Evolutionary conservation across 2,888 invertebrate genomes (phyloP).

Genomic region (Anaspis maculata): DNA sequence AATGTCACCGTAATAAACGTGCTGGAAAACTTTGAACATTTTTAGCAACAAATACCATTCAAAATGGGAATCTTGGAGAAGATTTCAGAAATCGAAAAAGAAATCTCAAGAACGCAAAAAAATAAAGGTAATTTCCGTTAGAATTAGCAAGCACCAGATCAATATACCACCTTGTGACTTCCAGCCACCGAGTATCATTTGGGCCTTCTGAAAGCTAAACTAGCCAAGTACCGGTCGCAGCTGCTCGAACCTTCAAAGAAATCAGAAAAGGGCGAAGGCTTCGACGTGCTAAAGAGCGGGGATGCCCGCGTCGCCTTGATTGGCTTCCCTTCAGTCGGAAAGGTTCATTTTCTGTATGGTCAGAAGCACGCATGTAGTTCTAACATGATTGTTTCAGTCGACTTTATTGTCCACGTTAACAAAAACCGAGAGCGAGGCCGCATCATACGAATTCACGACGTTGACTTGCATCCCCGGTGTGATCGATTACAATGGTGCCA

Average conservation of each 20-base stretch:
- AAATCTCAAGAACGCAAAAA: conserved; percentile 97
- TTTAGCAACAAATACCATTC: too few species aligned
- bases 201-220: conserved; percentile 92
- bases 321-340: conserved; percentile 98
- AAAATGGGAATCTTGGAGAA: conserved; percentile 97
- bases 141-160: too few species aligned
- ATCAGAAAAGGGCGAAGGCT: conserved; percentile 92
- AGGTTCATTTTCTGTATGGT: conserved; percentile 55
- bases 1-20: too few species aligned
- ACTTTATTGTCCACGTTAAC: conserved; percentile 92
- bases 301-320: conserved; percentile 97
- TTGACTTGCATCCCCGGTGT: conserved; percentile 99
- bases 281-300: conserved; percentile 98
- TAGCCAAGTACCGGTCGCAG: conserved; percentile 92
- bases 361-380: neutral
- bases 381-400: conserved; percentile 50
- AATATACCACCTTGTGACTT: conserved; percentile 24
- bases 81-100: conserved; percentile 97
- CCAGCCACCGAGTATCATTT: conserved; percentile 98
- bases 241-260: conserved; percentile 92
- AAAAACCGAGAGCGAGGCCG: conserved; percentile 93
- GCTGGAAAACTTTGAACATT: too few species aligned
- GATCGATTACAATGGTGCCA: conserved; percentile 96
- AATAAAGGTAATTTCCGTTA: conserved; percentile 75
- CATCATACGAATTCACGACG: conserved; percentile 98